phyloP scores from a whole-genome alignment of 2,797 vertebrate genomes.

The Enteromius treurensis region DNA sequence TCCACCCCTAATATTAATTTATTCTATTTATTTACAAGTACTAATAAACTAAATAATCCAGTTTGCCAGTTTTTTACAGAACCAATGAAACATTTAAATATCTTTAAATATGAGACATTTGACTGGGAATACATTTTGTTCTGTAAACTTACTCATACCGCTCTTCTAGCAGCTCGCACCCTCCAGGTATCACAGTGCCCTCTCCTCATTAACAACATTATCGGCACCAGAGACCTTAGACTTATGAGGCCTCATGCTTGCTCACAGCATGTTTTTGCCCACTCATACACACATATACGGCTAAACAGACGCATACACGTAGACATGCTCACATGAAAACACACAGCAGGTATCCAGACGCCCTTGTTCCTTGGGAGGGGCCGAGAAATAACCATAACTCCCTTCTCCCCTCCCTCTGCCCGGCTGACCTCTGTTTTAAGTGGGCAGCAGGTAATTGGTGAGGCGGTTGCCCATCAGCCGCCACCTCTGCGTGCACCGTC shows the following conservation, averaged over 20 bases:
- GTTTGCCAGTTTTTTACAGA: no score
- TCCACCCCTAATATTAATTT: no score
- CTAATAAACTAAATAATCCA: background rate
- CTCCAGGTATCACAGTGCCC: constrained; percentile 38
- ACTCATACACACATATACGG: constrained; percentile 37
- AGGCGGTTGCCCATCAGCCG: constrained; percentile 80
- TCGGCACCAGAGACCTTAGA: constrained; percentile 36
- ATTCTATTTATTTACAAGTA: background rate
- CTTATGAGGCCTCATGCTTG: constrained; percentile 43
- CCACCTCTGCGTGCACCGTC: constrained; percentile 77
- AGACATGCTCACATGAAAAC: constrained; percentile 30
- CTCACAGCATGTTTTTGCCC: constrained; percentile 44
- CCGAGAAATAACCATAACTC: constrained; percentile 82
- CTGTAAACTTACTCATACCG: constrained; percentile 9
- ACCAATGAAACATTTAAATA: background rate
- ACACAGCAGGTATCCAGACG: constrained; percentile 60
- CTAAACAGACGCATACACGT: constrained; percentile 18
- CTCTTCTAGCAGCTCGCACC: constrained; percentile 18
- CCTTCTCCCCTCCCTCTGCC: constrained; percentile 76
- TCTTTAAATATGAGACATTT: background rate
- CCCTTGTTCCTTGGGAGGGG: constrained; percentile 71
- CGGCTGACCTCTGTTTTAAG: constrained; percentile 81
- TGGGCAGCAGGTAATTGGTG: constrained; percentile 83
- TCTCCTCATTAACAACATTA: constrained; percentile 36
- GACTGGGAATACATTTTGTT: background rate